These are phyloP conservation scores for Stratiomys singularior DNA, from an alignment of 2,888 invertebrate genomes.

Conservation along the genomic window DNA sequence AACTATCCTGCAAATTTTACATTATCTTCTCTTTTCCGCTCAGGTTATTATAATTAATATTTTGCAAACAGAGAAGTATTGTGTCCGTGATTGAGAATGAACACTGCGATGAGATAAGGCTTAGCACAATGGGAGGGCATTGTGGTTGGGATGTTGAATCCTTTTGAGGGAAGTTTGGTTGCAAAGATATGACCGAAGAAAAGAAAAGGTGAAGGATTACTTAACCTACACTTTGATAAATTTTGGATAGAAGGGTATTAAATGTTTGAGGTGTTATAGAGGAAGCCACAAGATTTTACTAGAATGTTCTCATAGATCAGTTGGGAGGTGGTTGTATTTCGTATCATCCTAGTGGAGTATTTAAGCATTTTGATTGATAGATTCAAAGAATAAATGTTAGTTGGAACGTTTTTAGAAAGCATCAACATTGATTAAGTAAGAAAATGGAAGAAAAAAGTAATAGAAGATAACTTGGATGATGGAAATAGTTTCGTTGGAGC, in stretches of 20 bases:
- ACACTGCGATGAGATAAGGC: background rate
- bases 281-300: background rate
- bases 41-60: conserved; percentile 36
- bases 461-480: no score
- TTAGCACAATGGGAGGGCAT: background rate
- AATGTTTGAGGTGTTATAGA: background rate
- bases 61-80: conserved; percentile 15
- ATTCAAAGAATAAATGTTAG: no score
- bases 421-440: no score
- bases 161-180: background rate
- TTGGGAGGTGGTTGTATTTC: background rate
- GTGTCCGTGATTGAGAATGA: background rate
- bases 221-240: background rate
- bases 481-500: no score
- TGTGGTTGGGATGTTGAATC: background rate
- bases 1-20: background rate
- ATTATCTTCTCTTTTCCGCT: background rate
- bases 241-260: background rate
- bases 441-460: no score
- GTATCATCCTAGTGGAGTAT: background rate
- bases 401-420: no score
- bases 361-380: background rate
- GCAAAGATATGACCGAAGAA: background rate
- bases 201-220: conserved; percentile 26
- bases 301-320: background rate